Evolutionary conservation across 2,113 vertebrate species (phyloP).

Genomic region (Perca flavescens): DNA sequence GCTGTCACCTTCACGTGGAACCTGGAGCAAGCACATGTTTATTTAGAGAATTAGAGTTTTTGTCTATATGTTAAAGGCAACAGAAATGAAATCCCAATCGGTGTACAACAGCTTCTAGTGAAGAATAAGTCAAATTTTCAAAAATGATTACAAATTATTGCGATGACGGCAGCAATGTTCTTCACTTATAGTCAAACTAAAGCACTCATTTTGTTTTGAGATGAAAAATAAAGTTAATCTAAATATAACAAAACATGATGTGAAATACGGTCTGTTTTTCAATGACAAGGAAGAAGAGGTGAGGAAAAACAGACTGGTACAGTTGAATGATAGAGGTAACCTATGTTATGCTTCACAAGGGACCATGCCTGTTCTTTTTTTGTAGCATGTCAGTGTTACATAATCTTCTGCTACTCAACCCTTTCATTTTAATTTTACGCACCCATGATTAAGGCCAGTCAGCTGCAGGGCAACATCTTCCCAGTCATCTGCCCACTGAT

Average conservation of each 20-base stretch:
- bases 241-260: neutral
- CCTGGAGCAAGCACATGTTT: constrained; percentile 71
- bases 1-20: constrained; percentile 87
- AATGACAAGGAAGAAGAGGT: neutral
- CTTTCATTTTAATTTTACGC: constrained; percentile 18
- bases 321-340: neutral
- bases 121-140: neutral
- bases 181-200: neutral
- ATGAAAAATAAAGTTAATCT: neutral
- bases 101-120: neutral
- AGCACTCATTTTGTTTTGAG: neutral
- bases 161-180: neutral
- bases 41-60: neutral
- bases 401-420: neutral
- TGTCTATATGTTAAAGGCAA: neutral
- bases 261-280: neutral
- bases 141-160: neutral
- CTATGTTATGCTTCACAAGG: neutral
- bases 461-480: constrained; percentile 86
- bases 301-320: neutral
- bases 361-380: neutral
- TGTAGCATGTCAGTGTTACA: neutral
- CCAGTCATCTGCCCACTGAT: constrained; percentile 86
- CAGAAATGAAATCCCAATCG: neutral
- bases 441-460: constrained; percentile 84